phyloP scores from a whole-genome alignment of 2,113 vertebrate genomes.

The Brachypteracias leptosomus region DNA sequence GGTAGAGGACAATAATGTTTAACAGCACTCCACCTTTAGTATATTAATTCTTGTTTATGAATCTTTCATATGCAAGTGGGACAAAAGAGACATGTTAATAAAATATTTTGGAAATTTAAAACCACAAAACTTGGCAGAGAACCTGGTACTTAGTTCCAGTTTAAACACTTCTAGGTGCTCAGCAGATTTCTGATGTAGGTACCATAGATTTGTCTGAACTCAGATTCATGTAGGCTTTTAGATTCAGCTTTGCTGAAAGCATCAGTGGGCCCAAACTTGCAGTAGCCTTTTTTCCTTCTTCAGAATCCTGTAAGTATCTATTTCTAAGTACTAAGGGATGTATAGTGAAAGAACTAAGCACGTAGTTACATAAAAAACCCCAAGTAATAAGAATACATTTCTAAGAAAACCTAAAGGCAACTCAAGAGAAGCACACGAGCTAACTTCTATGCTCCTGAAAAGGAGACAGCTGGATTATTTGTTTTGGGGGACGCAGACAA shows the following conservation, averaged over 20 bases:
- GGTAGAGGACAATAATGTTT: background rate
- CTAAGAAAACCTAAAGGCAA: background rate
- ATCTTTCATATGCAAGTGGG: background rate
- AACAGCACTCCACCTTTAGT: background rate
- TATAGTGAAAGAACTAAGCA: background rate
- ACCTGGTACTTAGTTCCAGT: background rate
- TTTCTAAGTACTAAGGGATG: background rate
- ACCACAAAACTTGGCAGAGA: background rate
- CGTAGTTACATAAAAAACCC: fast-evolving
- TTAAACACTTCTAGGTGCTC: background rate
- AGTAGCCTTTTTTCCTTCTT: background rate
- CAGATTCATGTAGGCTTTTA: background rate
- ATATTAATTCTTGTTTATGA: background rate
- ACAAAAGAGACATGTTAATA: background rate
- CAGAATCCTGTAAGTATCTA: background rate
- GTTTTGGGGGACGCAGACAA: background rate
- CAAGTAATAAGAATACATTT: background rate
- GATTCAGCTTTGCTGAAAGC: background rate
- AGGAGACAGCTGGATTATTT: background rate
- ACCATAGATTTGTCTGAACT: background rate
- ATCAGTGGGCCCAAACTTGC: background rate
- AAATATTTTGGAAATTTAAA: background rate
- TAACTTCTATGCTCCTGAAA: background rate
- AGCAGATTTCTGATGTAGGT: background rate
- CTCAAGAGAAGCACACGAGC: background rate